phyloP scores from a whole-genome alignment of 1,140 invertebrate species.

The Lasioglossum albipes region DNA sequence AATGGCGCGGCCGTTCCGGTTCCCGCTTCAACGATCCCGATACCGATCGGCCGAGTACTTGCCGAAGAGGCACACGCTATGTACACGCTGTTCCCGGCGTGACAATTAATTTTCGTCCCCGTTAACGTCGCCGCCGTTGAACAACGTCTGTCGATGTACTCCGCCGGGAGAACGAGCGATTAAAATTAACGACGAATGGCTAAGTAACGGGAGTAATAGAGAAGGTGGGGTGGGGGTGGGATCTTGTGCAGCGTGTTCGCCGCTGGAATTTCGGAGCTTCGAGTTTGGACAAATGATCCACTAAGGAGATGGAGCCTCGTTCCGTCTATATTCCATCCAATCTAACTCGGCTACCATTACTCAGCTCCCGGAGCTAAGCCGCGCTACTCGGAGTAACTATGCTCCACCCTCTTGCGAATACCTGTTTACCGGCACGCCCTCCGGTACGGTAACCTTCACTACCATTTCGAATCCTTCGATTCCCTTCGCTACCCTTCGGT shows the following conservation, averaged over 20 bases:
- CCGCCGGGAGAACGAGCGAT: conserved; percentile 35
- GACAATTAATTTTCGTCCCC: conserved; percentile 30
- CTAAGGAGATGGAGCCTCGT: conserved; percentile 54
- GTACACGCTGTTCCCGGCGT: background rate
- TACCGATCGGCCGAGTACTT: background rate
- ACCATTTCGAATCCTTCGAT: too few relatives aligned
- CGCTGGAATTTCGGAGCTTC: conserved; percentile 47
- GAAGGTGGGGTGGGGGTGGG: background rate
- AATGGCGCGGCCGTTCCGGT: too few relatives aligned
- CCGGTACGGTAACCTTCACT: too few relatives aligned
- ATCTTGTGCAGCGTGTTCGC: too few relatives aligned
- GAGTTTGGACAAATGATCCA: conserved; percentile 61
- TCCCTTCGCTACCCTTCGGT: too few relatives aligned
- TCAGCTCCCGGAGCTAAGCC: conserved; percentile 6
- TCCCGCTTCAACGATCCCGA: background rate
- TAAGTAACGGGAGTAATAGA: conserved; percentile 16
- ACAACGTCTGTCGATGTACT: background rate
- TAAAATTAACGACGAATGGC: conserved; percentile 56
- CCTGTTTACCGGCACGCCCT: conserved; percentile 7
- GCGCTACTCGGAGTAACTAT: background rate
- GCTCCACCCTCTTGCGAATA: background rate
- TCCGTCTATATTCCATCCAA: conserved; percentile 56
- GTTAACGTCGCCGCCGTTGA: background rate
- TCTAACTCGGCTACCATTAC: conserved; percentile 58
- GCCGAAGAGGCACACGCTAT: background rate